Evolutionary conservation across 2,888 invertebrate genomes (phyloP), one percentile per base, ranked within the genome.

Genomic region (Eilema caniola): DNA sequence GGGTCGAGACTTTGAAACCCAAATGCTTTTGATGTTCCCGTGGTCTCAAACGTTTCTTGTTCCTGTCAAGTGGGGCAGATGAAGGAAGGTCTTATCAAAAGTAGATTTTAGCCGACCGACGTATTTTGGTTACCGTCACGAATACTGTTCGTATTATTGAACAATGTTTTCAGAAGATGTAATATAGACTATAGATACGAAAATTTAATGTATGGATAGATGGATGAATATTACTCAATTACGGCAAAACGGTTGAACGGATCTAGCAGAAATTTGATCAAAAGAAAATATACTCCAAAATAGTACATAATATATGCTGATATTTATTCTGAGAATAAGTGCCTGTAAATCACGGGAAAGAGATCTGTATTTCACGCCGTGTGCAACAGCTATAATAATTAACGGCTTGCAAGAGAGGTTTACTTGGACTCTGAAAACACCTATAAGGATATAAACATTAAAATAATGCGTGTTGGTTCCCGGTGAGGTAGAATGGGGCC

Each of bases 11-110:
- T 59, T 59, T 59, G 57, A 59, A 23, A 59, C 57, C 14, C 23
- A 59, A 59, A 59, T 12, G 57, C 57, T 25, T 59, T 59, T 59
- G 53, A 59, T 59, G 24, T 25, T 59, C 25, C 24, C n/a, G 24
- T 59, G 25, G 25, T 24, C 57, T 59, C 57, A 59, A 24, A 59
- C 57, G 24, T 12, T 24, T 25, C 25, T 24, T 59, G 24, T 59
- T 59, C 57, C 25, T 59, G 57, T 25, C 57, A 24, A 59, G 16
- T 59, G n/a, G 57, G n/a, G 23, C 14, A 25, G n/a, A 59, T 24
- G 24, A 24, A 25, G 24, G 57, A 25, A 59, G 23, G 24, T 11
- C 57, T 57, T 57, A 24, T 24, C 14, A 57, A n/a, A 56, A 20
- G 53, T 23, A 56, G 8, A 23, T 56, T 23, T 41, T 1, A 20